Conservation (phyloP, 2,888 invertebrate species). For the Drosophila suboccidentalis region DNA sequence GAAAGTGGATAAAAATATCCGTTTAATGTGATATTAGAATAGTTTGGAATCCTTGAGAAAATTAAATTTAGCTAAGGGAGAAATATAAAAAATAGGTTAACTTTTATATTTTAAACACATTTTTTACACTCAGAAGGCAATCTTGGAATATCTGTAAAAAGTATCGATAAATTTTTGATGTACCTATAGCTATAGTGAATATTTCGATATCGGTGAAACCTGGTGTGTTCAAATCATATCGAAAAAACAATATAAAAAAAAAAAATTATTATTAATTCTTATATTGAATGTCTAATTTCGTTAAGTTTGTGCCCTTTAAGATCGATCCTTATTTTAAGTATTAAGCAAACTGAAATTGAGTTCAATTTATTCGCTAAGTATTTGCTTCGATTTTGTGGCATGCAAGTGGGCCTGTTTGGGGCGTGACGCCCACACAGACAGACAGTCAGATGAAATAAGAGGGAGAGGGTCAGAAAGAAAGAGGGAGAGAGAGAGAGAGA, state of each 20-base stretch:
- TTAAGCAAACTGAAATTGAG: constrained; percentile 6
- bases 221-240: no score
- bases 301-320: not conserved
- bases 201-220: no score
- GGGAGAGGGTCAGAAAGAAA: not conserved
- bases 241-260: no score
- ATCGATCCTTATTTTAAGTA: constrained; percentile 8
- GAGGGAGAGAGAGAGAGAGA: not conserved
- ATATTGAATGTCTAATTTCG: no score
- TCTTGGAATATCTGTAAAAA: no score
- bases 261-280: no score
- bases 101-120: no score
- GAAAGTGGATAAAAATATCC: not conserved
- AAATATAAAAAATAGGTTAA: no score
- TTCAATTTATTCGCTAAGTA: constrained; percentile 10
- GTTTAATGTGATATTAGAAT: not conserved
- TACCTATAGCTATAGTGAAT: no score
- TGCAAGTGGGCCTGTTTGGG: constrained; percentile 37
- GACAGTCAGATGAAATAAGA: constrained; percentile 3
- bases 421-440: constrained; percentile 60
- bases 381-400: constrained; percentile 48
- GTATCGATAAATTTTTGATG: no score
- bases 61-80: not conserved
- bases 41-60: not conserved
- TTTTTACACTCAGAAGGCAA: no score